A percentile compares a stretch with the other conserved stretches of the same genome.
Evolutionary conservation across 2,888 invertebrate species (phyloP).

Genomic region (Lochmaea capreae): DNA sequence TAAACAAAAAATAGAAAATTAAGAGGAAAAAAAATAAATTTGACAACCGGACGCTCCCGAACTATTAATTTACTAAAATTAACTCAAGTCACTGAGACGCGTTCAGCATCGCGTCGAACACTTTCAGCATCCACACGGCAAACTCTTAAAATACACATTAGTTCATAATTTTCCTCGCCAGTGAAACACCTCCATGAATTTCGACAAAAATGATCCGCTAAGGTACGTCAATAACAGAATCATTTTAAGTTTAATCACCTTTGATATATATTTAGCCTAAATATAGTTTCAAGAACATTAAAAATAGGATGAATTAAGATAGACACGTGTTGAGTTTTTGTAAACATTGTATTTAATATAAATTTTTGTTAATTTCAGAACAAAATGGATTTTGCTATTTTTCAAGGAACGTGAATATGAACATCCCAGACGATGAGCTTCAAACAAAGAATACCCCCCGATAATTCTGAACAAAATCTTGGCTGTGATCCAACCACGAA

Average conservation of each 20-base stretch:
- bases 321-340: conserved; percentile 36
- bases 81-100: conserved; percentile 57
- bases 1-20: conserved; percentile 48
- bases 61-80: conserved; percentile 59
- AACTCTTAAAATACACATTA: conserved; percentile 52
- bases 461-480: conserved; percentile 61
- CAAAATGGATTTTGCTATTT: conserved; percentile 45
- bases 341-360: conserved; percentile 8
- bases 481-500: conserved; percentile 62
- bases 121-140: conserved; percentile 43
- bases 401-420: conserved; percentile 38
- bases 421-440: conserved; percentile 56
- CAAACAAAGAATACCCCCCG: conserved; percentile 53
- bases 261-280: conserved; percentile 4
- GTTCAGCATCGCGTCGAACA: conserved; percentile 44
- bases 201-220: conserved; percentile 34
- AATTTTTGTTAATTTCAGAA: conserved; percentile 32
- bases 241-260: conserved; percentile 8
- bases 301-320: conserved; percentile 6
- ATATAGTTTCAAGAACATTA: conserved; percentile 3
- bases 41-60: conserved; percentile 63
- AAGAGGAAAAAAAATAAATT: conserved; percentile 53
- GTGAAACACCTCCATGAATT: conserved; percentile 39
- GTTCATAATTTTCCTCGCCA: conserved; percentile 46
- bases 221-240: conserved; percentile 34